A percentile compares a stretch with the other conserved stretches of the same genome.
phyloP scores from a whole-genome alignment of 2,113 vertebrate genomes.

The Stictonetta naevosa region DNA sequence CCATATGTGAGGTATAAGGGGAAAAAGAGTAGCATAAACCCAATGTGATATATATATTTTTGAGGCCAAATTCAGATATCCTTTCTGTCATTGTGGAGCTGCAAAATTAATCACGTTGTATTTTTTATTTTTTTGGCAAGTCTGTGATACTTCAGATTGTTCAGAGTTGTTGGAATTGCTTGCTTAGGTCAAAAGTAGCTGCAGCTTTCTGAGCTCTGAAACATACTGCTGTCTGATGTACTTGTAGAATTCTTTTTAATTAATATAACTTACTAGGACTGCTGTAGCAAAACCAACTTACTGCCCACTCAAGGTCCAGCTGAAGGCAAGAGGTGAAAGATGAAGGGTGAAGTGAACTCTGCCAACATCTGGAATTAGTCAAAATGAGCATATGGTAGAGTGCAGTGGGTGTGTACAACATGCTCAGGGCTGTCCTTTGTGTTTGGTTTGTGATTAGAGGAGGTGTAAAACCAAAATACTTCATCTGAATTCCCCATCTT shows the following conservation, averaged over 20 bases:
- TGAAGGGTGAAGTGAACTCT: background rate
- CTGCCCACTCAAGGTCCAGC: background rate
- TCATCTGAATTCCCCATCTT: background rate
- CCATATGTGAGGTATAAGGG: background rate
- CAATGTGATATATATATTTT: background rate
- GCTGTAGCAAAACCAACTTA: background rate
- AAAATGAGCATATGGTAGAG: background rate
- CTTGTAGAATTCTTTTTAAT: background rate
- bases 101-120: background rate
- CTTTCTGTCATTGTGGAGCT: background rate
- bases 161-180: background rate
- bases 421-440: background rate
- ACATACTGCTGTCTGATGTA: background rate
- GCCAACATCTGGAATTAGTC: background rate
- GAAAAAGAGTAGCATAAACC: background rate
- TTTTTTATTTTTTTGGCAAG: background rate
- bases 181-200: background rate
- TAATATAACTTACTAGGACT: background rate
- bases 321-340: background rate
- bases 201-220: background rate
- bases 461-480: background rate
- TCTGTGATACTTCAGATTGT: background rate
- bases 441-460: background rate
- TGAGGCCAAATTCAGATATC: background rate
- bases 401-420: background rate